A percentile compares a stretch with the other conserved stretches of the same genome.
These are phyloP conservation scores for Nebria salina DNA, from an alignment of 2,888 invertebrate species.

Conservation along the genomic window DNA sequence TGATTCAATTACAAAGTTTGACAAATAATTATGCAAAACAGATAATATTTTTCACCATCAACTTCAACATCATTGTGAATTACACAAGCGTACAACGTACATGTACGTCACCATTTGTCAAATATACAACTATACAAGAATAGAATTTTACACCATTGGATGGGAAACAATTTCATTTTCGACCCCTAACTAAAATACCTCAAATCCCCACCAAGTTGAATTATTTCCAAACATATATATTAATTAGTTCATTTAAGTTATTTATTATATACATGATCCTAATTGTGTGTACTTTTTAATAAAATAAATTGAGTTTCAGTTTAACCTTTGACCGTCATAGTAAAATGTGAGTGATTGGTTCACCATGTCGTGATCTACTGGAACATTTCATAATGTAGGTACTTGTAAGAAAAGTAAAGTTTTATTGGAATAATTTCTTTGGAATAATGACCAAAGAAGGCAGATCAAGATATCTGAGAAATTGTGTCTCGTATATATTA, in stretches of 20 bases:
- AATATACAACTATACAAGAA: not conserved
- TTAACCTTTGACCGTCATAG: not conserved
- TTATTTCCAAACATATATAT: too few species aligned
- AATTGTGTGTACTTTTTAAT: not conserved
- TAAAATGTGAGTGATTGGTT: not conserved
- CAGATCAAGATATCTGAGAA: not conserved
- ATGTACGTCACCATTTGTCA: conserved; percentile 15
- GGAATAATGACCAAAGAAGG: not conserved
- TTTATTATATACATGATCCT: not conserved
- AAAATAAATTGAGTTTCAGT: not conserved
- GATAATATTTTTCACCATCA: conserved; percentile 39
- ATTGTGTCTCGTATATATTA: not conserved
- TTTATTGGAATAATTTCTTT: not conserved
- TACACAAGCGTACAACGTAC: not conserved
- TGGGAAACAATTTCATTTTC: too few species aligned
- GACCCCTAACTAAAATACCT: too few species aligned
- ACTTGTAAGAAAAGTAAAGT: not conserved
- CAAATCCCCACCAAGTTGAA: too few species aligned
- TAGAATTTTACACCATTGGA: too few species aligned
- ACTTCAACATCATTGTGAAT: conserved; percentile 2
- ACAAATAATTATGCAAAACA: conserved; percentile 49
- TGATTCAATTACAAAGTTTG: conserved; percentile 48
- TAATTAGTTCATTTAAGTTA: not conserved
- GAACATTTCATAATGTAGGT: too few species aligned
- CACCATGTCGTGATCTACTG: not conserved